Conservation (phyloP, 2,888 invertebrate species). For the Hirtodrosophila trivittata region DNA sequence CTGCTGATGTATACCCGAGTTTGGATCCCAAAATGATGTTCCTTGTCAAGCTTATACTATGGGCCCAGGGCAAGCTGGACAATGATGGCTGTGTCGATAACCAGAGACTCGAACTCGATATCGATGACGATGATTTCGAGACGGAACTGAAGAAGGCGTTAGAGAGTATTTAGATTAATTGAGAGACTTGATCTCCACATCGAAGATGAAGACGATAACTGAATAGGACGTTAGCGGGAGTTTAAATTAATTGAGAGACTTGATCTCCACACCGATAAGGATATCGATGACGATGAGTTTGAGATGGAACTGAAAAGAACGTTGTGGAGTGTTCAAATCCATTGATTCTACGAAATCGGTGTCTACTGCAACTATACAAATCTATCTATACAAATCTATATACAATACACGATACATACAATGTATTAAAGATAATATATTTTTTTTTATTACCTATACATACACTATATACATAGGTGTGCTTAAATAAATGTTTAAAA, state of each 20-base stretch:
- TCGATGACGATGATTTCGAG: conserved; percentile 59
- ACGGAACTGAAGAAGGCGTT: conserved; percentile 48
- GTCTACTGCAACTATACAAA: conserved; percentile 50
- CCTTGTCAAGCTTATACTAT: conserved; percentile 63
- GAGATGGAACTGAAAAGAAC: conserved; percentile 55
- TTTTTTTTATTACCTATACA: conserved; percentile 40
- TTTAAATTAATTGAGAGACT: conserved; percentile 32
- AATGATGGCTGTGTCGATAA: conserved; percentile 29
- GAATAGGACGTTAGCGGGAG: conserved; percentile 34
- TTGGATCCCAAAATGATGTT: conserved; percentile 63
- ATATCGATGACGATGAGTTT: conserved; percentile 38
- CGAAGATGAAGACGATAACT: conserved; percentile 41
- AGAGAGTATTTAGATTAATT: conserved; percentile 46
- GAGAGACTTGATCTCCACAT: too few relatives aligned
- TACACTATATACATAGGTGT: conserved; percentile 41
- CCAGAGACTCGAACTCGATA: conserved; percentile 40
- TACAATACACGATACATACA: conserved; percentile 15
- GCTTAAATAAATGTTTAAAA: conserved; percentile 61
- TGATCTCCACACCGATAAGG: conserved; percentile 29
- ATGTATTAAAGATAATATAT: conserved; percentile 8
- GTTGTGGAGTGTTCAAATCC: conserved; percentile 39
- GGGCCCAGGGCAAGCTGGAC: conserved; percentile 63
- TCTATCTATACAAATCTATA: conserved; percentile 35
- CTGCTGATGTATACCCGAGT: conserved; percentile 2
- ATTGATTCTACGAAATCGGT: conserved; percentile 19